Conservation (phyloP, 2,797 vertebrate genomes). For the Kryptopterus vitreolus region DNA sequence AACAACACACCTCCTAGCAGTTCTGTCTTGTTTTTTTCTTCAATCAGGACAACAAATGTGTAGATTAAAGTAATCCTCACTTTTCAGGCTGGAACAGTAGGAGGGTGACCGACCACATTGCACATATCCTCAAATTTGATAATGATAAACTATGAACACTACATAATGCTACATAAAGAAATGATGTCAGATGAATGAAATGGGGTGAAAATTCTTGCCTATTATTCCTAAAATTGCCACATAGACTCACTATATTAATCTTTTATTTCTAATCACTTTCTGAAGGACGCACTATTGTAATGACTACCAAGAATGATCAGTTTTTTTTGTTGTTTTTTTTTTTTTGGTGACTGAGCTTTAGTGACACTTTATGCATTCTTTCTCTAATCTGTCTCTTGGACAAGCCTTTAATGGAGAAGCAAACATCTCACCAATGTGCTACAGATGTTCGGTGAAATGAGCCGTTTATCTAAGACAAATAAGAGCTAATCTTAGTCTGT, state of each 20-base stretch:
- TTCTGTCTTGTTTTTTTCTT: slow-evolving; percentile 45
- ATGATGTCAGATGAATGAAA: slow-evolving; percentile 18
- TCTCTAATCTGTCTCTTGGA: slow-evolving; percentile 15
- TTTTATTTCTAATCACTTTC: background rate
- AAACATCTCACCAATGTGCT: slow-evolving; percentile 17
- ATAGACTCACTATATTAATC: background rate
- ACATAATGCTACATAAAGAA: slow-evolving; percentile 32
- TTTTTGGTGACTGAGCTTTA: background rate
- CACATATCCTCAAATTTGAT: slow-evolving; percentile 49
- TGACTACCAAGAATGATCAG: background rate
- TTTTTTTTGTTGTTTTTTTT: background rate
- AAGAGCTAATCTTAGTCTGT: background rate
- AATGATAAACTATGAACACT: slow-evolving; percentile 37
- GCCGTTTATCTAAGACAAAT: slow-evolving; percentile 22
- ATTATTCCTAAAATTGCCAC: background rate
- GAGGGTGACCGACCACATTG: slow-evolving; percentile 42
- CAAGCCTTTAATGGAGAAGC: slow-evolving; percentile 22
- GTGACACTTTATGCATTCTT: slow-evolving; percentile 15
- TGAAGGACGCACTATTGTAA: background rate
- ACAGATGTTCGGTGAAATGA: slow-evolving; percentile 29
- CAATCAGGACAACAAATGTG: slow-evolving; percentile 47
- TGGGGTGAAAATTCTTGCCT: background rate
- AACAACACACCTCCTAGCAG: background rate
- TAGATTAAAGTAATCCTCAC: slow-evolving; percentile 54
- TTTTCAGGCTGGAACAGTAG: slow-evolving; percentile 38